Evolutionary conservation across 2,888 invertebrate species (phyloP).

Genomic region (Acanthopleura granulata): DNA sequence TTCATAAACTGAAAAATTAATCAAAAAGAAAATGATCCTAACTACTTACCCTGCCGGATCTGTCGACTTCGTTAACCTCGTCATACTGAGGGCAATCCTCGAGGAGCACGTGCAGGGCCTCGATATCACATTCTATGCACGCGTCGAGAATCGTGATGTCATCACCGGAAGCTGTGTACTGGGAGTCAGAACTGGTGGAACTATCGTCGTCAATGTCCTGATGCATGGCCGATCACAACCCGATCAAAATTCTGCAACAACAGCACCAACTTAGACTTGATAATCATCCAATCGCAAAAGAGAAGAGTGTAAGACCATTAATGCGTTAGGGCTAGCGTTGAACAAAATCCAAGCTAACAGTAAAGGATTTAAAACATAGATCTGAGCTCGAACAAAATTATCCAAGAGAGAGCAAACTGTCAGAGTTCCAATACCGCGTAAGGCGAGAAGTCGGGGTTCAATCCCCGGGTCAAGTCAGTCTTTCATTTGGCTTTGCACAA

Average conservation of each 20-base stretch:
- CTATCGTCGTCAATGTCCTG: constrained; percentile 17
- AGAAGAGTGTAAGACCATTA: too few species aligned
- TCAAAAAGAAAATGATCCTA: constrained; percentile 19
- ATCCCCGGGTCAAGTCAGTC: too few species aligned
- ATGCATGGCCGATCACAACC: neutral
- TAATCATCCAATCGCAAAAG: too few species aligned
- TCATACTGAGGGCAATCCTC: constrained; percentile 61
- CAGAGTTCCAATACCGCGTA: too few species aligned
- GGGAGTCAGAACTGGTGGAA: constrained; percentile 33
- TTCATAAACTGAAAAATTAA: neutral
- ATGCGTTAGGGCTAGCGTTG: too few species aligned
- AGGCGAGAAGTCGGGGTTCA: too few species aligned
- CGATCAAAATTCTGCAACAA: neutral
- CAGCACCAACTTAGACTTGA: too few species aligned
- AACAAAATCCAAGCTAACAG: too few species aligned
- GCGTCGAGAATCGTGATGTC: constrained; percentile 63
- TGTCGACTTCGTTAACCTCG: constrained; percentile 63
- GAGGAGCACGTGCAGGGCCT: constrained; percentile 60
- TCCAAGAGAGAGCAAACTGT: too few species aligned
- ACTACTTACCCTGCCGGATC: constrained; percentile 57
- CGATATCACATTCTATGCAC: constrained; percentile 59
- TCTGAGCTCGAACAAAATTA: too few species aligned
- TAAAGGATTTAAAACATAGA: too few species aligned
- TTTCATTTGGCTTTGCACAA: too few species aligned
- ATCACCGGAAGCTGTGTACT: constrained; percentile 44